These are phyloP conservation scores for Gnathonemus echidnorhynchus DNA, from an alignment of 2,113 vertebrate genomes.

Conservation along the genomic window DNA sequence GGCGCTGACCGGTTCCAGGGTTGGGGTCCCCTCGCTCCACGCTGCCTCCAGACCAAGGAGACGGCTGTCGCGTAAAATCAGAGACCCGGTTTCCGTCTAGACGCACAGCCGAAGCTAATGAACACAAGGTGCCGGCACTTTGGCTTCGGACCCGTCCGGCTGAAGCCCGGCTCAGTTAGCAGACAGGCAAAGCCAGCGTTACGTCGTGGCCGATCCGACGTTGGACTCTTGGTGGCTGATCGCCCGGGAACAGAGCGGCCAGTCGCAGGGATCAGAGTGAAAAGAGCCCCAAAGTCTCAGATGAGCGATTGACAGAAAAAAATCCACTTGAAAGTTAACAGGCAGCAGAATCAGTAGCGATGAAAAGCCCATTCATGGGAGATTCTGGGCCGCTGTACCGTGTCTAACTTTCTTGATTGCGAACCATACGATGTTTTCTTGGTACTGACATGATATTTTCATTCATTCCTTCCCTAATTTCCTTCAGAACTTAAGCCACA, in stretches of 20 bases:
- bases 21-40: neutral
- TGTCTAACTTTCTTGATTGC: slow-evolving; percentile 59
- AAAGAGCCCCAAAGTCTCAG: slow-evolving; percentile 45
- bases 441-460: slow-evolving; percentile 47
- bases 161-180: neutral
- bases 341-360: slow-evolving; percentile 51
- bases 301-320: slow-evolving; percentile 34
- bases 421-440: slow-evolving; percentile 51
- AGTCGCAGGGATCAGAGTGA: slow-evolving; percentile 46
- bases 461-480: neutral
- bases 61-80: slow-evolving; percentile 19
- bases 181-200: neutral
- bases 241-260: slow-evolving; percentile 46
- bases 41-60: neutral
- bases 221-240: slow-evolving; percentile 37
- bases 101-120: slow-evolving; percentile 7
- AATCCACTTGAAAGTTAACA: slow-evolving; percentile 48
- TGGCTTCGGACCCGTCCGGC: neutral
- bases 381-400: slow-evolving; percentile 53
- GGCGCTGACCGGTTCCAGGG: neutral
- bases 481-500: neutral
- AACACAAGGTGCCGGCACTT: slow-evolving; percentile 12
- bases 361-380: slow-evolving; percentile 55
- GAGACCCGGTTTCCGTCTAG: slow-evolving; percentile 6
- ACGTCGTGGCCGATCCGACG: neutral